Evolutionary conservation across 2,797 vertebrate species (phyloP).

Genomic region (Lacerta viridis): DNA sequence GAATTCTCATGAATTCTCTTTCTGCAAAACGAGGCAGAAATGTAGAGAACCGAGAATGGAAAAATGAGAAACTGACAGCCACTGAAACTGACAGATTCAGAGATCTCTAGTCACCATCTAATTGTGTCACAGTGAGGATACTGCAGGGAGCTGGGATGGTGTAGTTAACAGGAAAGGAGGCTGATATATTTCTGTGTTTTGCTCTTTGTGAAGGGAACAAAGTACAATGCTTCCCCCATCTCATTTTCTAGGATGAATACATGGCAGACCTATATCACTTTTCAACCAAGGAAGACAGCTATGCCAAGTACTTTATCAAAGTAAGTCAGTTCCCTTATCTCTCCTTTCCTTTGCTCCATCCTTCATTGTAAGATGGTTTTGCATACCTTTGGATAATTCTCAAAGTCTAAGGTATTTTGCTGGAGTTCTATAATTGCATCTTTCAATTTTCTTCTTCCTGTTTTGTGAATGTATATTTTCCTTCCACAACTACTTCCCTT

Average conservation of each 20-base stretch:
- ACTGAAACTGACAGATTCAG: too few relatives aligned
- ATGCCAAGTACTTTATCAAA: conserved; percentile 92
- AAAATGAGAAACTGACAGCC: too few relatives aligned
- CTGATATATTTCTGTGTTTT: background rate
- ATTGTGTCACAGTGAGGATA: too few relatives aligned
- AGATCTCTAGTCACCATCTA: too few relatives aligned
- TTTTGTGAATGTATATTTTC: background rate
- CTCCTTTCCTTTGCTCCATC: background rate
- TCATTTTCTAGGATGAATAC: conserved; percentile 89
- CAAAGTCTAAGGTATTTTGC: background rate
- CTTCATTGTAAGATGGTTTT: background rate
- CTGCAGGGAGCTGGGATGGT: background rate
- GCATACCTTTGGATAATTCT: background rate
- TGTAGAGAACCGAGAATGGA: too few relatives aligned
- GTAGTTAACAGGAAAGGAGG: background rate
- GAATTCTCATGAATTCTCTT: too few relatives aligned
- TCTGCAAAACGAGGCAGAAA: too few relatives aligned
- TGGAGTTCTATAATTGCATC: background rate
- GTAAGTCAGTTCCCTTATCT: conserved; percentile 80
- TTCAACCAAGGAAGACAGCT: conserved; percentile 92
- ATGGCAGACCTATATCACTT: conserved; percentile 97
- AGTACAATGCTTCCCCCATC: conserved; percentile 17
- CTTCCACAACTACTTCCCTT: too few relatives aligned
- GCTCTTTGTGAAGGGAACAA: background rate
- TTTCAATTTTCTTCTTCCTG: background rate